Percentiles rank a stretch among this genome's conserved stretches.
Evolutionary conservation across 2,113 vertebrate species (phyloP).

Genomic region (Ranitomeya imitator): DNA sequence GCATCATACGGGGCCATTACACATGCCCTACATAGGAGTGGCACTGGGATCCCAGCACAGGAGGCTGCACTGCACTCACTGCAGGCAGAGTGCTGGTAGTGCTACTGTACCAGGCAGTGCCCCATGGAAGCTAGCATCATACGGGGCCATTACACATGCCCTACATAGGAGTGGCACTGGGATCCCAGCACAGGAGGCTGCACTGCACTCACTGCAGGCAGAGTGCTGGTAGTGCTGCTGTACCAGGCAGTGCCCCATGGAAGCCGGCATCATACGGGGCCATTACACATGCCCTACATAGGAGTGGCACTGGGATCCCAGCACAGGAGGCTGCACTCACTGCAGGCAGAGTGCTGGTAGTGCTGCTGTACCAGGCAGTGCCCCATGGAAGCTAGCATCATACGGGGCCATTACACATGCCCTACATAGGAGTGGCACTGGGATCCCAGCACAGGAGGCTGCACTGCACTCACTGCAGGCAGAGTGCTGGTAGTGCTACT

Average conservation of each 20-base stretch:
- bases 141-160: too few species aligned
- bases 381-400: neutral
- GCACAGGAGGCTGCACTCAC: neutral
- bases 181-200: constrained; percentile 19
- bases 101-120: neutral
- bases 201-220: neutral
- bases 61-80: neutral
- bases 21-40: constrained; percentile 52
- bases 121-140: neutral
- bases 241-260: neutral
- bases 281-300: constrained; percentile 51
- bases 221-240: neutral
- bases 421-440: constrained; percentile 50
- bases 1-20: too few species aligned
- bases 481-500: neutral
- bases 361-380: neutral
- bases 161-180: constrained; percentile 49
- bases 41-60: constrained; percentile 23
- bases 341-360: neutral
- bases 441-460: constrained; percentile 20
- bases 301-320: constrained; percentile 33
- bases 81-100: neutral
- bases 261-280: neutral
- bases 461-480: neutral
- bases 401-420: too few species aligned